phyloP scores from a whole-genome alignment of 2,797 vertebrate genomes.

The Melanogrammus aeglefinus region DNA sequence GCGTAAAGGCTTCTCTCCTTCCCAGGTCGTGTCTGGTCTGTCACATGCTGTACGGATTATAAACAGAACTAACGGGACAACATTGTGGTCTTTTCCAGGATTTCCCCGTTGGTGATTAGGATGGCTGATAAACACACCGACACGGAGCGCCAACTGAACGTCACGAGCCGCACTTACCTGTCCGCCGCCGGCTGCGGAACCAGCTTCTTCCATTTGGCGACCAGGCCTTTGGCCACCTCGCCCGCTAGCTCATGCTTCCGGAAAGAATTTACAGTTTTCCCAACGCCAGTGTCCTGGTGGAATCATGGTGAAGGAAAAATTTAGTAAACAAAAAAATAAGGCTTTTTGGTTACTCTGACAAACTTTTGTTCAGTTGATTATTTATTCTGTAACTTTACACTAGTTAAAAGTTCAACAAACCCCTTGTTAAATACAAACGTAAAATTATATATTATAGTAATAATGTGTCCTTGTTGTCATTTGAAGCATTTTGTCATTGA shows the following conservation, averaged over 20 bases:
- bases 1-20: background rate
- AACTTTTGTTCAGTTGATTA: background rate
- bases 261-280: conserved; percentile 94
- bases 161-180: conserved; percentile 63
- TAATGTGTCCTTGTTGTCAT: background rate
- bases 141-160: no score
- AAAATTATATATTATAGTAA: background rate
- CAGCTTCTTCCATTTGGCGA: conserved; percentile 96
- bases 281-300: conserved; percentile 92
- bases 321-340: background rate
- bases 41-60: no score
- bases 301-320: background rate
- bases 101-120: background rate
- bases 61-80: no score
- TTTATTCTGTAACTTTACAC: background rate
- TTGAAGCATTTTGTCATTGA: background rate
- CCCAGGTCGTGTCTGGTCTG: background rate
- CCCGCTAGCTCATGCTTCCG: conserved; percentile 88
- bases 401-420: background rate
- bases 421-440: background rate
- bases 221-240: conserved; percentile 84
- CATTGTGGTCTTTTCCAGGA: no score
- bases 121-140: background rate
- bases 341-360: background rate
- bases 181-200: conserved; percentile 84